A percentile compares a stretch with the other conserved stretches of the same genome.
Evolutionary conservation across 2,113 vertebrate genomes (phyloP).

Genomic region (Pangasianodon hypophthalmus): DNA sequence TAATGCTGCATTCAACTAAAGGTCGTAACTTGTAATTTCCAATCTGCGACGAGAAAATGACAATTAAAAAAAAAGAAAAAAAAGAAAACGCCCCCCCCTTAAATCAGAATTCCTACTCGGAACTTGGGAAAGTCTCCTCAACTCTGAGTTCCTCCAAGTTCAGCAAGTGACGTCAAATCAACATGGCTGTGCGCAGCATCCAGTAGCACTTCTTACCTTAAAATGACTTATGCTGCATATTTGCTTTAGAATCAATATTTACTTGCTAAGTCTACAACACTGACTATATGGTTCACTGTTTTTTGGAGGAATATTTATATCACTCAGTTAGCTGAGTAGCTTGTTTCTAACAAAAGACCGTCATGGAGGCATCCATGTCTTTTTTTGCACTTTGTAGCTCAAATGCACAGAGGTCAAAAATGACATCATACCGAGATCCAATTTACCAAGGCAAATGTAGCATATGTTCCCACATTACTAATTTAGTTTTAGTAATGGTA

Average conservation of each 20-base stretch:
- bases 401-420: background rate
- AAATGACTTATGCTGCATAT: background rate
- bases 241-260: background rate
- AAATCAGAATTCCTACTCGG: too few species aligned
- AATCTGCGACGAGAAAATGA: background rate
- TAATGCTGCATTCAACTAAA: background rate
- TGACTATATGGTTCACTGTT: background rate
- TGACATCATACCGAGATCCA: background rate
- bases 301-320: background rate
- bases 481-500: background rate
- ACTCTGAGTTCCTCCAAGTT: background rate
- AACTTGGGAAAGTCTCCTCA: too few species aligned
- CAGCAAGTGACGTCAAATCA: background rate
- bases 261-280: background rate
- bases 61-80: background rate
- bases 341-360: background rate
- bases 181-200: background rate
- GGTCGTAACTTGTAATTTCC: background rate
- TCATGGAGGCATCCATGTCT: background rate
- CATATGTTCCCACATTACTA: background rate
- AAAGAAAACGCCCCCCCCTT: too few species aligned
- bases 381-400: background rate
- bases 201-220: background rate
- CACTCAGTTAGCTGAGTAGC: background rate
- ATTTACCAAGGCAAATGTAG: background rate